phyloP scores from a whole-genome alignment of 2,888 invertebrate species.

The Drosophila demipolita region DNA sequence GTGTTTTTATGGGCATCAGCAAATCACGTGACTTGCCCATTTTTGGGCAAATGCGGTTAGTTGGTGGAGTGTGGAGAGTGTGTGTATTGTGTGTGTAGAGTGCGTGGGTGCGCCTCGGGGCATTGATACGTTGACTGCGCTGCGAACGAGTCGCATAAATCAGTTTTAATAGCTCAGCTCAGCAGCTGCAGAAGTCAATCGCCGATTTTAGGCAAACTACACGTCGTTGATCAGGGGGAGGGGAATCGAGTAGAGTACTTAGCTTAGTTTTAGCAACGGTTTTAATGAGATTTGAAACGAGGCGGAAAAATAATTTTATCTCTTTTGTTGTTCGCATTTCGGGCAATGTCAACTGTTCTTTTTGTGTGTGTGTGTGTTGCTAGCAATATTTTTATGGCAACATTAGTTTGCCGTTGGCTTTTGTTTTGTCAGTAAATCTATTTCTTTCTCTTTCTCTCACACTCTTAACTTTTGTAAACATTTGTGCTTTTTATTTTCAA shows the following conservation, averaged over 20 bases:
- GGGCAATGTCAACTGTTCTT: conserved; percentile 36
- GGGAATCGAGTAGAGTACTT: not conserved
- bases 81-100: conserved; percentile 19
- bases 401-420: conserved; percentile 54
- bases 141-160: conserved; percentile 57
- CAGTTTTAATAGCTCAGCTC: conserved; percentile 74
- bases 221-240: conserved; percentile 21
- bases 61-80: not conserved
- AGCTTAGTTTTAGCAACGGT: conserved; percentile 48
- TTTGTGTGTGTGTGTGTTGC: conserved; percentile 28
- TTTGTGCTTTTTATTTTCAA: not conserved
- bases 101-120: conserved; percentile 65
- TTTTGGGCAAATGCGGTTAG: conserved; percentile 49
- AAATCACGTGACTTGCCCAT: conserved; percentile 76
- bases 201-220: conserved; percentile 48
- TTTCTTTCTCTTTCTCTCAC: not conserved
- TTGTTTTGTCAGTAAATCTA: not conserved
- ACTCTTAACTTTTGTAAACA: not conserved
- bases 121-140: conserved; percentile 37
- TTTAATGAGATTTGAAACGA: conserved; percentile 66
- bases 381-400: conserved; percentile 65
- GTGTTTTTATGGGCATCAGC: conserved; percentile 53
- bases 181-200: conserved; percentile 68
- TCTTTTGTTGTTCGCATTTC: conserved; percentile 17
- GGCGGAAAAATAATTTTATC: conserved; percentile 53